Conservation (phyloP, 2,888 invertebrate genomes). For the Coleophora deauratella region DNA sequence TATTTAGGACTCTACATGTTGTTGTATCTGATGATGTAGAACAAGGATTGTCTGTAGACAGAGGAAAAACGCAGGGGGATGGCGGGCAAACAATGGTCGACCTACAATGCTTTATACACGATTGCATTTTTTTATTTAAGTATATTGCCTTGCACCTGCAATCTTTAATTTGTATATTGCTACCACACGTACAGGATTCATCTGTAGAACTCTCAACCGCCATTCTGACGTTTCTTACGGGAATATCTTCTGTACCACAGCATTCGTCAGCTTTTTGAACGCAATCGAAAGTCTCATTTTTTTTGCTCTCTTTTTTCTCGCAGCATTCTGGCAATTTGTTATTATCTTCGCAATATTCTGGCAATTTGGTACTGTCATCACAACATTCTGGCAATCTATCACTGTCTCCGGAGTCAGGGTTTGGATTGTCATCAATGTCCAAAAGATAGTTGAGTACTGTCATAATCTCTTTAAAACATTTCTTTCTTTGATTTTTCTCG, state of each 20-base stretch:
- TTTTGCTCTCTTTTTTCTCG: too few species aligned
- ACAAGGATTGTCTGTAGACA: slow-evolving; percentile 42
- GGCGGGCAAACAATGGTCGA: slow-evolving; percentile 21
- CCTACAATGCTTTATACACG: slow-evolving; percentile 29
- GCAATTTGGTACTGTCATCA: too few species aligned
- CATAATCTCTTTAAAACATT: slow-evolving; percentile 59
- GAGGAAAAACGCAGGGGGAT: slow-evolving; percentile 41
- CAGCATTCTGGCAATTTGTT: too few species aligned
- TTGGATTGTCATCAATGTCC: slow-evolving; percentile 38
- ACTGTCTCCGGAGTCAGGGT: neutral
- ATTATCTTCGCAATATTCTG: too few species aligned
- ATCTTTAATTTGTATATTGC: too few species aligned
- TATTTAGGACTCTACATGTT: slow-evolving; percentile 52
- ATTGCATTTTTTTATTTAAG: slow-evolving; percentile 41
- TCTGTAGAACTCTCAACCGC: too few species aligned
- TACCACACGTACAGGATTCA: too few species aligned
- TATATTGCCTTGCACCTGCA: too few species aligned
- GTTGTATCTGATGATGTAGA: slow-evolving; percentile 50
- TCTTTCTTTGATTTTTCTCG: slow-evolving; percentile 45
- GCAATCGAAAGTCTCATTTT: too few species aligned
- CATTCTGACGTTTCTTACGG: neutral
- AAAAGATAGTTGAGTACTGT: slow-evolving; percentile 53
- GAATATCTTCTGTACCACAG: slow-evolving; percentile 2
- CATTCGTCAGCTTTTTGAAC: too few species aligned
- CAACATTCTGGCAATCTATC: too few species aligned